Percentiles rank a stretch among this genome's conserved stretches.
phyloP scores from a whole-genome alignment of 1,140 invertebrate genomes.

The Hypsibius dujardini region DNA sequence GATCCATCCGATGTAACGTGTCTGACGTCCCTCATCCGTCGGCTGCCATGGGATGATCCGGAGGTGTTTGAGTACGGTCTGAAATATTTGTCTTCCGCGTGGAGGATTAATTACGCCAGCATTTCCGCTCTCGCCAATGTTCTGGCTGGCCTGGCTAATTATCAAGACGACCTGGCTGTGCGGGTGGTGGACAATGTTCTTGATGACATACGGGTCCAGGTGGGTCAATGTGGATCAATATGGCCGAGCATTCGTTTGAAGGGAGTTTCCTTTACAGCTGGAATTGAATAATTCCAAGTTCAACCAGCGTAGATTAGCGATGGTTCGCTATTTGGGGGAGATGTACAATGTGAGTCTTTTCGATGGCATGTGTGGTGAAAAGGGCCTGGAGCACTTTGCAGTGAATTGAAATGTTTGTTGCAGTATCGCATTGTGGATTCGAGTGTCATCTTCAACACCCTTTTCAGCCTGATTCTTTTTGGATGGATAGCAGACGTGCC shows the following conservation, averaged over 20 bases:
- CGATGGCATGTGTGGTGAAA: not conserved
- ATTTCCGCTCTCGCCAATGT: constrained; percentile 50
- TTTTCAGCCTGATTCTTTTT: constrained; percentile 70
- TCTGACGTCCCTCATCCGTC: constrained; percentile 66
- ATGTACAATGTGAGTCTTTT: constrained; percentile 54
- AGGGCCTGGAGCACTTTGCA: not conserved
- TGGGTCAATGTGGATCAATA: constrained; percentile 45
- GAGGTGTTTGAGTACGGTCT: constrained; percentile 56
- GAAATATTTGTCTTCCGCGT: constrained; percentile 67
- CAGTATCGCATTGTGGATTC: constrained; percentile 74
- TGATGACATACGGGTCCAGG: constrained; percentile 77
- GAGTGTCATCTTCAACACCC: constrained; percentile 69
- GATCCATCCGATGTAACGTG: constrained; percentile 53
- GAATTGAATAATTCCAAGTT: constrained; percentile 63
- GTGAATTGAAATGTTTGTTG: constrained; percentile 14
- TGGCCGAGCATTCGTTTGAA: constrained; percentile 2
- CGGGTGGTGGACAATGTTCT: constrained; percentile 80
- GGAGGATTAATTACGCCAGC: constrained; percentile 69
- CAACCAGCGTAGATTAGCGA: constrained; percentile 78
- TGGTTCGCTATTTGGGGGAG: constrained; percentile 79
- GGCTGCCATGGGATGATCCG: constrained; percentile 73
- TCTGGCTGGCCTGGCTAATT: constrained; percentile 43
- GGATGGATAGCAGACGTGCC: constrained; percentile 35
- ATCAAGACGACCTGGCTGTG: constrained; percentile 61
- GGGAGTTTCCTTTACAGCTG: constrained; percentile 2